Evolutionary conservation across 2,797 vertebrate genomes (phyloP).

Genomic region (Muscicapa comitata): DNA sequence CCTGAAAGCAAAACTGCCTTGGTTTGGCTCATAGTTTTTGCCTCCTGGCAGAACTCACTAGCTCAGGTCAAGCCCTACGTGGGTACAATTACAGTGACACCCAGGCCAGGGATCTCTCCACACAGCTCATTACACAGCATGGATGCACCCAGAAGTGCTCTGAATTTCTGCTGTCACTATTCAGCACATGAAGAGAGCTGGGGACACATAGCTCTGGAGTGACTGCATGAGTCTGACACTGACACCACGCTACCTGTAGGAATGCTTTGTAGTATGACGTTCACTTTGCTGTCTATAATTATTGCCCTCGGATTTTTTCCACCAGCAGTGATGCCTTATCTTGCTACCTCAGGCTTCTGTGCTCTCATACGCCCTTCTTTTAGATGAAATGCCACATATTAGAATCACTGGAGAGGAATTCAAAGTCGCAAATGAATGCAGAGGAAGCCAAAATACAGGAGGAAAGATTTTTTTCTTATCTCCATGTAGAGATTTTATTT

Average conservation of each 20-base stretch:
- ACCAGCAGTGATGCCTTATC: neutral
- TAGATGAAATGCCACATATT: neutral
- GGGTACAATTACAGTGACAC: fast-evolving
- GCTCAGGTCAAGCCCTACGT: neutral
- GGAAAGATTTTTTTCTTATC: neutral
- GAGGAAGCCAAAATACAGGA: neutral
- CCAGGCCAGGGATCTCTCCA: neutral
- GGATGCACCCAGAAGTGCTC: neutral
- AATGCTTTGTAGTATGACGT: neutral
- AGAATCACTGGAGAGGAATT: neutral
- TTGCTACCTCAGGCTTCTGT: neutral
- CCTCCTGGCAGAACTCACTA: neutral
- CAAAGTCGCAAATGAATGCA: neutral
- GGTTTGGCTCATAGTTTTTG: neutral
- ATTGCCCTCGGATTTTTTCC: neutral
- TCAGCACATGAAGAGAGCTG: neutral
- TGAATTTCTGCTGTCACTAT: neutral
- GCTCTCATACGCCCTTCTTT: neutral
- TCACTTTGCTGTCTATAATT: neutral
- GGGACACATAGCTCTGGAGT: neutral
- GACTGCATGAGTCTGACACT: neutral
- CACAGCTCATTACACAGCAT: fast-evolving
- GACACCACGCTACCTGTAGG: neutral
- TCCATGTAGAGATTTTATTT: neutral
- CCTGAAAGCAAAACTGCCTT: neutral